Evolutionary conservation across 2,113 vertebrate species (phyloP).

Genomic region (Microcebus jonahi): DNA sequence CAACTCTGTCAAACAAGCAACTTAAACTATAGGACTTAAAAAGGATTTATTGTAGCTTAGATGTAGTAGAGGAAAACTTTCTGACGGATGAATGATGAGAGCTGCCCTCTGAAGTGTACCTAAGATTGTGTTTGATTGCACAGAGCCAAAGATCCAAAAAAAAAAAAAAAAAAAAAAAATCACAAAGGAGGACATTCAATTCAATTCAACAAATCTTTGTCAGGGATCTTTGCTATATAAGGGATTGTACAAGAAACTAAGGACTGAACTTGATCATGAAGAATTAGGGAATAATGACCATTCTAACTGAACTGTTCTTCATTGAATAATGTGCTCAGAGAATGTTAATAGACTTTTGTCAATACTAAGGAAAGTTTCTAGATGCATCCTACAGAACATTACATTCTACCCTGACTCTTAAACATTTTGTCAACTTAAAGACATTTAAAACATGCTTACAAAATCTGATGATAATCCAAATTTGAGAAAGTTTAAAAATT

Average conservation of each 20-base stretch:
- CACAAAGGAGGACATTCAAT: background rate
- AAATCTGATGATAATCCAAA: constrained; percentile 27
- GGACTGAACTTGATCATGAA: background rate
- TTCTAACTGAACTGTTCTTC: background rate
- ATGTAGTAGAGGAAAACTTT: background rate
- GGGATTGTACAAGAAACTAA: background rate
- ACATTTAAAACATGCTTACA: background rate
- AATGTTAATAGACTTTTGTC: background rate
- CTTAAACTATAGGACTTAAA: background rate
- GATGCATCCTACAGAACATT: background rate
- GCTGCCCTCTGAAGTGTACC: background rate
- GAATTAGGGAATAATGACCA: background rate
- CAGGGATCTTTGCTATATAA: background rate
- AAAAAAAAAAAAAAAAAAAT: background rate
- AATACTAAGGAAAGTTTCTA: background rate
- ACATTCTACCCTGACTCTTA: background rate
- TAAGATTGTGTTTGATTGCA: background rate
- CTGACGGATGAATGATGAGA: background rate
- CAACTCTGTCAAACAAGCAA: background rate
- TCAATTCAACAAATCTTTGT: background rate
- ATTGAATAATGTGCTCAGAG: background rate
- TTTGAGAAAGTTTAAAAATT: background rate
- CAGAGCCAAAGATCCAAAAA: background rate
- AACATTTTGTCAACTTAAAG: background rate
- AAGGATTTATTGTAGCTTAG: background rate